Evolutionary conservation across 2,797 vertebrate species (phyloP).

Genomic region (Pantherophis alleghaniensis): DNA sequence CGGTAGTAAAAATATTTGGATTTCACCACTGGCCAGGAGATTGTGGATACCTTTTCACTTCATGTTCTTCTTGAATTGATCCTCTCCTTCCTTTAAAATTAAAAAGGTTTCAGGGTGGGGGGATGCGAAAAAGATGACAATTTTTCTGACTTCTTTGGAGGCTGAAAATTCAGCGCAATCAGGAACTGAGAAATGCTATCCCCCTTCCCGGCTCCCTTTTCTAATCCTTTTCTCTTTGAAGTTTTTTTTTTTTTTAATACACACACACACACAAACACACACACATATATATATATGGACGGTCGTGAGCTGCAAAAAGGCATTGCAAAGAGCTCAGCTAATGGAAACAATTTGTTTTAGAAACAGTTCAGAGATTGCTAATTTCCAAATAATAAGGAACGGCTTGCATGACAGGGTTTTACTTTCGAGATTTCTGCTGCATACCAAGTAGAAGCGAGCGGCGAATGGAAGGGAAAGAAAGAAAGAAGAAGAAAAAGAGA

Average conservation of each 20-base stretch:
- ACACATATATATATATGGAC: neutral
- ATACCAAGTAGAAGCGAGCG: slow-evolving; percentile 29
- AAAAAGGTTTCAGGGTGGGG: slow-evolving; percentile 32
- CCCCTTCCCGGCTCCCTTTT: neutral
- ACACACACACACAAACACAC: no score
- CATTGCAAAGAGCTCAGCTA: slow-evolving; percentile 45
- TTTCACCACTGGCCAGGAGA: slow-evolving; percentile 36
- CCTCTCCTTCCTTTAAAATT: slow-evolving; percentile 50
- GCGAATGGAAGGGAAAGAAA: slow-evolving; percentile 10
- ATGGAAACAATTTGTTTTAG: slow-evolving; percentile 63
- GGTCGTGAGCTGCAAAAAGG: slow-evolving; percentile 41
- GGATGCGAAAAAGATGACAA: slow-evolving; percentile 43
- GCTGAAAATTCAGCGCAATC: slow-evolving; percentile 15
- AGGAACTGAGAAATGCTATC: slow-evolving; percentile 27
- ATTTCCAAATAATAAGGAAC: slow-evolving; percentile 71
- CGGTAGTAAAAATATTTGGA: no score
- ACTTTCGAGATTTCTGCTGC: slow-evolving; percentile 51
- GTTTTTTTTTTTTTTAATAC: neutral
- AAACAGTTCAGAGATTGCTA: slow-evolving; percentile 66
- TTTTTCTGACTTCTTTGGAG: slow-evolving; percentile 32
- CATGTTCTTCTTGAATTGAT: slow-evolving; percentile 53
- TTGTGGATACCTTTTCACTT: neutral
- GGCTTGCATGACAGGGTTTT: slow-evolving; percentile 65
- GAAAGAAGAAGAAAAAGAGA: neutral
- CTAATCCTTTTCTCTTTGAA: slow-evolving; percentile 12